Evolutionary conservation across 2,888 invertebrate genomes (phyloP), one percentile per base, ranked within the genome.

Genomic region (Chelonus formosanus): DNA sequence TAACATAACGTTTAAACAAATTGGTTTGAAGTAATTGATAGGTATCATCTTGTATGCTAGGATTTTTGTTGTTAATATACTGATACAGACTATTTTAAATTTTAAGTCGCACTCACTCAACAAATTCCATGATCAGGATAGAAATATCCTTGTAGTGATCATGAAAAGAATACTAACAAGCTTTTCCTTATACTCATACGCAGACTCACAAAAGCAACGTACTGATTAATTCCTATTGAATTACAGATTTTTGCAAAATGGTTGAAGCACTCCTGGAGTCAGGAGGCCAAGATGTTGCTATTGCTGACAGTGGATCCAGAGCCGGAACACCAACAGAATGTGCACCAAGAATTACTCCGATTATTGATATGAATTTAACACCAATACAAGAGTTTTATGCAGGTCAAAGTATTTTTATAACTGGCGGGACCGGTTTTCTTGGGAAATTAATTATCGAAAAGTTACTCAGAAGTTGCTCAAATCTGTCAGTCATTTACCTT

Each of bases 371-470:
- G 8, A 71, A 71, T 35, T 73, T 82, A 3, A 78, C 80, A 4
- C 75, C 80, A n/a, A 77, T 87, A 3, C 84, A 86, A 44, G 83
- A 86, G 61, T 89, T 87, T 73, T 89, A 87, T 78, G 75, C 83
- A 1, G 87, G 86, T 1, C 86, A 86, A 65, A 84, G 81, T 64
- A 77, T 90, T 61, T 87, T 90, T 68, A 84, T 91, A 67, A 90
- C 90, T 3, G 90, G 91, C 3, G 90, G 87, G 48, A 90, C 90
- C 3, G 91, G 91, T 3, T 91, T 91, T 77, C 83, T 91, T 76
- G 91, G 91, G 7, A 91, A 91, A 80, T 88, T 90, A n/a, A 80
- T 91, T 31, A 85, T 90, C 32, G 91, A 91, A 80, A 91, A 91
- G 78, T 80, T 91, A n/a, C 84, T 91, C 8, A 85, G 90, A 68